Conservation (phyloP, 2,888 invertebrate genomes). For the Anthophora plumipes region DNA sequence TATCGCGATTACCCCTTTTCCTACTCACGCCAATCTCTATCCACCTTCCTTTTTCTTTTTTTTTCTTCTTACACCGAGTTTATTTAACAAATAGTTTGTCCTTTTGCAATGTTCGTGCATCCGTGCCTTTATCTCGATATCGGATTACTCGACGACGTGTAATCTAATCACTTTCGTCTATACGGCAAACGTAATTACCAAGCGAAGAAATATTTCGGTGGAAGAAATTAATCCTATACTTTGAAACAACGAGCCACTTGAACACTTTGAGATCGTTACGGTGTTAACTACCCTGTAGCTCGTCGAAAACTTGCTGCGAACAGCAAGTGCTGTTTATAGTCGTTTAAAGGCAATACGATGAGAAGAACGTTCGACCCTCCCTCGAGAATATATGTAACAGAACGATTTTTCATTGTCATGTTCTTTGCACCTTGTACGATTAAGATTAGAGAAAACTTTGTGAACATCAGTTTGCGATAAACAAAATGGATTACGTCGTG, state of each 20-base stretch:
- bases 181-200: background rate
- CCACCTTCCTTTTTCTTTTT: too few relatives aligned
- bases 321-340: slow-evolving; percentile 7
- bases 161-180: background rate
- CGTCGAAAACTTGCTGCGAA: slow-evolving; percentile 39
- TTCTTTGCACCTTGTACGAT: background rate
- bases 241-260: slow-evolving; percentile 47
- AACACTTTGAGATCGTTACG: slow-evolving; percentile 53
- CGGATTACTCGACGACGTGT: too few relatives aligned
- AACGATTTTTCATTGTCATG: background rate
- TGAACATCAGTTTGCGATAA: slow-evolving; percentile 23
- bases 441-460: slow-evolving; percentile 23
- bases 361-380: background rate
- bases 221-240: slow-evolving; percentile 31
- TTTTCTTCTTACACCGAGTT: slow-evolving; percentile 23
- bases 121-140: background rate
- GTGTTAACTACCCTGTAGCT: slow-evolving; percentile 59
- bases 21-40: slow-evolving; percentile 11
- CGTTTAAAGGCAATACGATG: background rate
- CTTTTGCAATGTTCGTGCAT: background rate
- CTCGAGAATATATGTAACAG: background rate
- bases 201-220: background rate
- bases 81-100: slow-evolving; percentile 23
- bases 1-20: slow-evolving; percentile 45
- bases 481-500: slow-evolving; percentile 36